These are phyloP conservation scores for Digitonthophagus gazella DNA, from an alignment of 2,888 invertebrate species.

Conservation along the genomic window DNA sequence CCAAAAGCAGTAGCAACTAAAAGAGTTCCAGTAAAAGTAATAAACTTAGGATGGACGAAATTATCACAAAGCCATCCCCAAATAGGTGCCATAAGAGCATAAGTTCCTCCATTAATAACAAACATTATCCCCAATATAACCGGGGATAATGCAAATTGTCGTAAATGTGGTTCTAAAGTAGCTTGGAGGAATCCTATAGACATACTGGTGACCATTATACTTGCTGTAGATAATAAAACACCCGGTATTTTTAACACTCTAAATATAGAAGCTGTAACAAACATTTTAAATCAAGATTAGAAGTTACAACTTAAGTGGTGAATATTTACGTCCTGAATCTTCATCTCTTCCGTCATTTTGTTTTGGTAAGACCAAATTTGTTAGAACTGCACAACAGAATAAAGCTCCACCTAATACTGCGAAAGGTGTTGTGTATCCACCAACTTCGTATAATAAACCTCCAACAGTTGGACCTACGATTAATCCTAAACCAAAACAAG, in stretches of 20 bases:
- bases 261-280: constrained; percentile 62
- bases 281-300: not conserved
- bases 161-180: constrained; percentile 84
- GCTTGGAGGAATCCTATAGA: constrained; percentile 87
- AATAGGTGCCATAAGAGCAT: constrained; percentile 73
- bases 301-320: not conserved
- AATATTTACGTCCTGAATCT: constrained; percentile 60
- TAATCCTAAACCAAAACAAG: constrained; percentile 82
- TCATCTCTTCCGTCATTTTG: constrained; percentile 60
- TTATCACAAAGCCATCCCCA: constrained; percentile 83
- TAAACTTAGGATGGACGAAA: constrained; percentile 62
- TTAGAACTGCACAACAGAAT: constrained; percentile 72
- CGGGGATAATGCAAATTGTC: constrained; percentile 68
- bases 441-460: constrained; percentile 75
- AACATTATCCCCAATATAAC: constrained; percentile 77
- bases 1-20: constrained; percentile 68
- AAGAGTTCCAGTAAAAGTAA: constrained; percentile 65
- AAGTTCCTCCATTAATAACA: constrained; percentile 78
- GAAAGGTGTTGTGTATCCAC: constrained; percentile 80
- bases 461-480: constrained; percentile 91
- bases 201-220: constrained; percentile 75
- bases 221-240: constrained; percentile 66
- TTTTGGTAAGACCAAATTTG: constrained; percentile 69
- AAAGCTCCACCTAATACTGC: constrained; percentile 73
- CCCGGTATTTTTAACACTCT: constrained; percentile 71